Percentiles rank a stretch among this genome's conserved stretches.
phyloP scores from a whole-genome alignment of 2,113 vertebrate genomes.

The Dryoscopus gambensis region DNA sequence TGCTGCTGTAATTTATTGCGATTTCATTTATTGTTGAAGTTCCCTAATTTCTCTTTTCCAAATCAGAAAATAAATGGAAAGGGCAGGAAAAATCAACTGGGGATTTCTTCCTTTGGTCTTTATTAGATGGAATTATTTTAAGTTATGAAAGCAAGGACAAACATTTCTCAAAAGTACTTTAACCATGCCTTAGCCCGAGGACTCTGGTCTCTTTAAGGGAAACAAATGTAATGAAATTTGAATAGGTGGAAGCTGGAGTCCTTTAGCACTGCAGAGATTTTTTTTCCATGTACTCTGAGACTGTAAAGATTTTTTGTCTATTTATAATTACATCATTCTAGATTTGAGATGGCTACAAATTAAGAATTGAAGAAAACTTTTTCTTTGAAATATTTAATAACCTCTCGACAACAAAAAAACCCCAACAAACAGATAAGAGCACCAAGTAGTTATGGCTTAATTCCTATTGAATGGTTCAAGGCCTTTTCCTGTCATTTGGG shows the following conservation, averaged over 20 bases:
- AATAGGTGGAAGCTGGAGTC: background rate
- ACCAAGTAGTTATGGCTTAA: background rate
- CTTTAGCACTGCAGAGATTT: background rate
- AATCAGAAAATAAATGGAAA: background rate
- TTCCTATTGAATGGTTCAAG: background rate
- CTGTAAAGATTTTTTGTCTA: background rate
- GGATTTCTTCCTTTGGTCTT: background rate
- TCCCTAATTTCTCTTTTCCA: background rate
- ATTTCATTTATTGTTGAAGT: background rate
- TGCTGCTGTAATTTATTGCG: background rate
- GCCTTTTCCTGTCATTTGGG: background rate
- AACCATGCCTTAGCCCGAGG: background rate
- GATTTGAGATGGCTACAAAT: background rate
- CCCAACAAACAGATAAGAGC: background rate
- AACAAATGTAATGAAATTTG: slow-evolving; percentile 17
- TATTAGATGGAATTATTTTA: background rate
- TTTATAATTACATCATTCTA: background rate
- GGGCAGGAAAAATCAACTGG: background rate
- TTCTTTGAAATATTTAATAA: background rate
- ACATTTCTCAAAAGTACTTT: background rate
- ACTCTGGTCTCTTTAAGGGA: background rate
- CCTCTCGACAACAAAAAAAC: background rate
- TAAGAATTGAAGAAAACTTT: background rate
- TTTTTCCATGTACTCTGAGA: background rate
- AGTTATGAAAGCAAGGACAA: background rate